phyloP scores from a whole-genome alignment of 2,888 invertebrate species.

The Rhamnusium bicolor region DNA sequence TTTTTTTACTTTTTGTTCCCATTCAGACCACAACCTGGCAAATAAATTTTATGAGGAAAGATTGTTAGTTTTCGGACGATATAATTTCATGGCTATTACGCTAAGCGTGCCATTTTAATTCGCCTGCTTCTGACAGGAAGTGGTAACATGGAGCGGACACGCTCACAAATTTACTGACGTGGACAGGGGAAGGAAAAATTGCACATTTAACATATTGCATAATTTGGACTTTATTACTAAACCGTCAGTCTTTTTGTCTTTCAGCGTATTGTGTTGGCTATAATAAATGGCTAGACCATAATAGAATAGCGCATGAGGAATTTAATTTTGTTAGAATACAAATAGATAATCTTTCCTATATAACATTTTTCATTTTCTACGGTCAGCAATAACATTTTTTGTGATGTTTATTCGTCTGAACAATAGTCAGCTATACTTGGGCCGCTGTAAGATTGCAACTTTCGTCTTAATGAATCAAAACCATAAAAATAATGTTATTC shows the following conservation, averaged over 20 bases:
- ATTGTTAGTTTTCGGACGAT: constrained; percentile 64
- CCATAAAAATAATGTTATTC: too few species aligned
- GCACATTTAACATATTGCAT: constrained; percentile 50
- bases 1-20: constrained; percentile 27
- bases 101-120: constrained; percentile 65
- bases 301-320: neutral
- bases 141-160: constrained; percentile 59
- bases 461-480: too few species aligned
- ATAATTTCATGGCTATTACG: constrained; percentile 67
- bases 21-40: constrained; percentile 24
- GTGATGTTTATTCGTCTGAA: too few species aligned
- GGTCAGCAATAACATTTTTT: too few species aligned
- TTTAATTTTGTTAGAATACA: neutral
- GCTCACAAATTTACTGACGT: constrained; percentile 48
- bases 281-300: neutral
- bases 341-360: too few species aligned
- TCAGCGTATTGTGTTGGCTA: neutral
- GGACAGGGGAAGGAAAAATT: constrained; percentile 47
- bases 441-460: too few species aligned
- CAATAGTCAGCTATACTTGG: too few species aligned
- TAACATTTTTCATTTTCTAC: too few species aligned
- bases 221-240: constrained; percentile 46
- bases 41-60: constrained; percentile 36
- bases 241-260: neutral
- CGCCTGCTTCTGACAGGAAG: constrained; percentile 65